These are phyloP conservation scores for Rhea americana DNA, from an alignment of 2,113 vertebrate genomes.

Conservation along the genomic window DNA sequence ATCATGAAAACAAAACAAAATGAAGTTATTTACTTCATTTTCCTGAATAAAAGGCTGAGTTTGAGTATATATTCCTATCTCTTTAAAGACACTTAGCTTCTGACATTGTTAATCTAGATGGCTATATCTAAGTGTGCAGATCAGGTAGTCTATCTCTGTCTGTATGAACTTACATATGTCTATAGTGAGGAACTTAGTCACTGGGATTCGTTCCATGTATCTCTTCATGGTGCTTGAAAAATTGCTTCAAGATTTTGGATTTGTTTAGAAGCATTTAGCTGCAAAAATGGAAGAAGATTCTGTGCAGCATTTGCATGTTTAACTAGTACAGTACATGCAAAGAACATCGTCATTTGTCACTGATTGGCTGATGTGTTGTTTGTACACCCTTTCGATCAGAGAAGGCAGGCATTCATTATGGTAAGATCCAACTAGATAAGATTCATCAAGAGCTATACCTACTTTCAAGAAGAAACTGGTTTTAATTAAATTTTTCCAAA, in stretches of 20 bases:
- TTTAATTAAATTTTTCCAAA: background rate
- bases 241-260: background rate
- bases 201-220: background rate
- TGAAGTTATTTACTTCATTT: background rate
- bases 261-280: background rate
- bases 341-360: background rate
- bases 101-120: background rate
- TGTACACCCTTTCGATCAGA: background rate
- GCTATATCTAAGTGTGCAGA: background rate
- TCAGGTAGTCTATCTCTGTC: background rate
- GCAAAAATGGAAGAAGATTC: background rate
- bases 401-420: background rate
- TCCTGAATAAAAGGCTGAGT: background rate
- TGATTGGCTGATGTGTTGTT: background rate
- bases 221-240: background rate
- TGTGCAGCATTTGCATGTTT: accelerated
- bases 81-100: background rate
- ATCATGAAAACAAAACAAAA: no score
- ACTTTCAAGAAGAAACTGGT: background rate
- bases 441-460: background rate
- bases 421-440: background rate
- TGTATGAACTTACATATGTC: background rate
- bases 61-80: background rate
- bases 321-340: background rate
- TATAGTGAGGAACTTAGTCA: background rate